Conservation (phyloP, 2,888 invertebrate species). For the Chaitophorus viminalis region DNA sequence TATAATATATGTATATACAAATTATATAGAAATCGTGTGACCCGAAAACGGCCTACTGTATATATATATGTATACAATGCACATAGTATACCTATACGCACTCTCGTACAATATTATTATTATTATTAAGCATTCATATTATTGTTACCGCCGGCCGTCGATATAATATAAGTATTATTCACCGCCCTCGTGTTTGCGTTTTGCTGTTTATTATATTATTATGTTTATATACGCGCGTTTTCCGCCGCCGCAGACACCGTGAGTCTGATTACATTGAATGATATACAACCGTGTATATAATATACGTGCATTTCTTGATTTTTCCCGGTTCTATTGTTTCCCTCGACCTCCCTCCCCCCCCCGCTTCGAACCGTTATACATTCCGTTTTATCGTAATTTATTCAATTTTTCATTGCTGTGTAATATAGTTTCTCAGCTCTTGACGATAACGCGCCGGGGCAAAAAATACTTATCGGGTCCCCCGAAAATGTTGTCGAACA, state of each 20-base stretch:
- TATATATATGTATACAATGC: not conserved
- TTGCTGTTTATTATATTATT: not conserved
- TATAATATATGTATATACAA: not conserved
- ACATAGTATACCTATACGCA: not conserved
- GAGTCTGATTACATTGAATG: too few species aligned
- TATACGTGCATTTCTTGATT: too few species aligned
- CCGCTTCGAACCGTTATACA: not conserved
- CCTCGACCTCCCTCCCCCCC: too few species aligned
- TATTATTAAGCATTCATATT: not conserved
- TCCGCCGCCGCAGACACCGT: too few species aligned
- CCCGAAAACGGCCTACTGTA: constrained; percentile 1
- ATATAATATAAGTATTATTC: too few species aligned
- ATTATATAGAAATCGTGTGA: constrained; percentile 44
- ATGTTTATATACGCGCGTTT: not conserved
- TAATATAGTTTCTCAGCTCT: too few species aligned
- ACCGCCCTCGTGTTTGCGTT: constrained; percentile 8
- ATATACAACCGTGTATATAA: too few species aligned
- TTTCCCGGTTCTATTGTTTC: too few species aligned
- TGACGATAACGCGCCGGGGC: too few species aligned
- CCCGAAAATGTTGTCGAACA: constrained; percentile 47
- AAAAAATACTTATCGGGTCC: too few species aligned
- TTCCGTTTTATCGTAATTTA: not conserved
- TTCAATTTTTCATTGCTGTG: too few species aligned
- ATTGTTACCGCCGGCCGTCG: not conserved
- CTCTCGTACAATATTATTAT: constrained; percentile 3